phyloP scores from a whole-genome alignment of 2,888 invertebrate species.

The Tetragonisca angustula region DNA sequence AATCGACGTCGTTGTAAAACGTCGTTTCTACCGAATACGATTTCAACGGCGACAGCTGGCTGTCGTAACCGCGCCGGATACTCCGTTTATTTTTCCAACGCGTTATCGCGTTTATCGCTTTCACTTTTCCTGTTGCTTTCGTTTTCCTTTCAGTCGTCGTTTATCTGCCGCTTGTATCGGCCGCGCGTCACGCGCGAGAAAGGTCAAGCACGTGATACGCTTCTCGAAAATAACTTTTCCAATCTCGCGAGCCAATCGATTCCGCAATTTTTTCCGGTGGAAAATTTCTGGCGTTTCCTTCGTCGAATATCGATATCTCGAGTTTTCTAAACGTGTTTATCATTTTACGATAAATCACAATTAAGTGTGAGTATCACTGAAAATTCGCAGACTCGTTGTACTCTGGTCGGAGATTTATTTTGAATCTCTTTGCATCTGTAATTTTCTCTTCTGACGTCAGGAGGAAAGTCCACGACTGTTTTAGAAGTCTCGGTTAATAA shows the following conservation, averaged over 20 bases:
- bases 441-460: too few relatives aligned
- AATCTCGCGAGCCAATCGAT: neutral
- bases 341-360: too few relatives aligned
- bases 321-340: too few relatives aligned
- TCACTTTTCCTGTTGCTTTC: slow-evolving; percentile 22
- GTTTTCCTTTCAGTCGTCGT: neutral
- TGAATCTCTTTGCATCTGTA: too few relatives aligned
- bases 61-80: neutral
- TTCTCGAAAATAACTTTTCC: neutral
- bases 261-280: neutral
- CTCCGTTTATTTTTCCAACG: slow-evolving; percentile 1
- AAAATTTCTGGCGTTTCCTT: neutral
- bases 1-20: slow-evolving; percentile 18
- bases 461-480: too few relatives aligned
- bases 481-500: neutral
- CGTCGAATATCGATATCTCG: too few relatives aligned
- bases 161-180: slow-evolving; percentile 35
- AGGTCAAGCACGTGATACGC: slow-evolving; percentile 40
- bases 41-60: neutral
- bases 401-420: too few relatives aligned
- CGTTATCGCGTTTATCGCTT: slow-evolving; percentile 14
- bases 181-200: slow-evolving; percentile 1
- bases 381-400: too few relatives aligned
- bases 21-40: too few relatives aligned
- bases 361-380: too few relatives aligned